Evolutionary conservation across 2,113 vertebrate genomes (phyloP), one percentile per base, ranked within the genome.

Genomic region (Glaucidium brasilianum): DNA sequence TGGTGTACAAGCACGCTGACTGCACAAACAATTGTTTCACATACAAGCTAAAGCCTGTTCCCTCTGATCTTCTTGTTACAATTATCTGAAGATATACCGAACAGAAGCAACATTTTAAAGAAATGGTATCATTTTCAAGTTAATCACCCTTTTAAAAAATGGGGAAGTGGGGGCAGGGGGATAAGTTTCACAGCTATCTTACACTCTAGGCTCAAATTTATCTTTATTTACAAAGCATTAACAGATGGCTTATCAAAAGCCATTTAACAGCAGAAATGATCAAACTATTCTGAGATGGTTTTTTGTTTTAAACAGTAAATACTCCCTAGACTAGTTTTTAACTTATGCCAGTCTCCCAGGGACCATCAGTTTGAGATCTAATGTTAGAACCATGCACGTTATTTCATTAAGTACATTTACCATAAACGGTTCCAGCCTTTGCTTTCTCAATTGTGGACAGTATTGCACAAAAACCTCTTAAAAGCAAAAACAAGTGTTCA

Each of bases 231-330:
- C 89, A 87, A 62, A 96, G 92, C 62, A 81, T 85, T 89, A 95
- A 75, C 89, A 95, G 87, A 93, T 91, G 74, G 73, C 41, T 95
- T 97, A 96, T 90, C 91, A 95, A 88, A 96, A 96, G 58, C 43
- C 84, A 83, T 74, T 97, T 96, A 94, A 45, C 76, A 91, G 71
- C 55, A 97, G 59, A 96, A 97, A 76, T 35, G 2, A 97, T 88
- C 77, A 90, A 95, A 92, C 81, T 91, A 37, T 62, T 90, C 35
- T 14, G 66, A 87, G 49, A 69, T 6, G 4, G 0, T 37, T 26
- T 29, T 87, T 84, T 81, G 16, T 52, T 96, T 85, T 75, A 92
- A 94, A 91, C 30, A 68, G 74, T 76, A 93, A 94, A 85, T 73
- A 92, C 19, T 91, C 87, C 74, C 89, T 87, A 94, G 76, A 80